Evolutionary conservation across 2,113 vertebrate species (phyloP).

Genomic region (Nothocercus nigrocapillus): DNA sequence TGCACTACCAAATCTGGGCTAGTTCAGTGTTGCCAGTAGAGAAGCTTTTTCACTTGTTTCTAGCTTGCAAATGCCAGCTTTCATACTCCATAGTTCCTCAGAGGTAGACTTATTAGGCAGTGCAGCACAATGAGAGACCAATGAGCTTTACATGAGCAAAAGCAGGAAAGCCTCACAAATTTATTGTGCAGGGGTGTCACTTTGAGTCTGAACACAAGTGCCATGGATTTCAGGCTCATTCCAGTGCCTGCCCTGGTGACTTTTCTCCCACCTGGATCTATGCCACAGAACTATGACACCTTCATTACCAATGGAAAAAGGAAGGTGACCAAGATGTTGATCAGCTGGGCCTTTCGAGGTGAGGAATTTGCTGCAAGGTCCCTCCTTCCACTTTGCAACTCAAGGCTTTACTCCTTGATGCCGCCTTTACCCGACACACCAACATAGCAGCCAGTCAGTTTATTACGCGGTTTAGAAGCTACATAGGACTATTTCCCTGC

Average conservation of each 20-base stretch:
- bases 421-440: not conserved
- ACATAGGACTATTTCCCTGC: not conserved
- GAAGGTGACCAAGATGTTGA: not conserved
- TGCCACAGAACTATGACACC: accelerated
- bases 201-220: not conserved
- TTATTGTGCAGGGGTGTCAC: accelerated
- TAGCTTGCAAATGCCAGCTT: not conserved
- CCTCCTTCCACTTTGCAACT: not conserved
- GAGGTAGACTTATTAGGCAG: not conserved
- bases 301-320: not conserved
- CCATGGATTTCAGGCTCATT: not conserved
- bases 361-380: not conserved
- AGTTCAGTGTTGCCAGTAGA: not conserved
- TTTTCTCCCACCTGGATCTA: not conserved
- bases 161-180: not conserved
- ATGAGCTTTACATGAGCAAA: not conserved
- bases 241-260: not conserved
- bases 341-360: not conserved
- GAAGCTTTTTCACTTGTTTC: not conserved
- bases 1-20: not conserved
- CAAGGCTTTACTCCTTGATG: not conserved
- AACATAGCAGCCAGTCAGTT: not conserved
- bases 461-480: not conserved
- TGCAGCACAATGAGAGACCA: not conserved
- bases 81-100: not conserved